Evolutionary conservation across 2,113 vertebrate genomes (phyloP).

Genomic region (Ivindomyrus marchei): DNA sequence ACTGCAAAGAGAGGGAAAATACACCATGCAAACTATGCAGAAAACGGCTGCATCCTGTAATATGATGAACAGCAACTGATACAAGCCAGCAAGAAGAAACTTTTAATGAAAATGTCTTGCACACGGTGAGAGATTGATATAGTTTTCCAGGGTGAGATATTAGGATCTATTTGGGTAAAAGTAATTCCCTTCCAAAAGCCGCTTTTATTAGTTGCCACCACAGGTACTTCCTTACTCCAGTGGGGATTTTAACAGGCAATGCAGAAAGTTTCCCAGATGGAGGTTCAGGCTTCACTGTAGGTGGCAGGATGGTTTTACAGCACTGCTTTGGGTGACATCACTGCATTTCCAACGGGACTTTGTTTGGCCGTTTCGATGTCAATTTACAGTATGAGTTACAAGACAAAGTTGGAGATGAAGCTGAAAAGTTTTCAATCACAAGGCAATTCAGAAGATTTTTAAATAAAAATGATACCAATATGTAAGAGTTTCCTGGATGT

Average conservation of each 20-base stretch:
- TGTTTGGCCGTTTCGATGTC: not conserved
- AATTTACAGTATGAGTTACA: not conserved
- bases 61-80: not conserved
- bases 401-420: not conserved
- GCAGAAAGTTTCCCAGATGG: not conserved
- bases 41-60: not conserved
- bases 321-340: not conserved
- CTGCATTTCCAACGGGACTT: not conserved
- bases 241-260: not conserved
- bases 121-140: not conserved
- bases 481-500: not conserved
- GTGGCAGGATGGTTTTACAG: not conserved
- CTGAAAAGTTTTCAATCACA: not conserved
- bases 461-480: not conserved
- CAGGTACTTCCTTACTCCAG: not conserved
- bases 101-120: not conserved
- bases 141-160: not conserved
- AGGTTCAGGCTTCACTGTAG: not conserved
- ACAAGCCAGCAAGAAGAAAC: not conserved
- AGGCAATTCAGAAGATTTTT: not conserved
- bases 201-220: not conserved
- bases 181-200: not conserved
- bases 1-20: not conserved
- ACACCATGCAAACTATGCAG: not conserved
- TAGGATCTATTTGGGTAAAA: not conserved